A percentile compares a stretch with the other conserved stretches of the same genome.
Evolutionary conservation across 2,888 invertebrate species (phyloP).

Genomic region (Sepiola atlantica): DNA sequence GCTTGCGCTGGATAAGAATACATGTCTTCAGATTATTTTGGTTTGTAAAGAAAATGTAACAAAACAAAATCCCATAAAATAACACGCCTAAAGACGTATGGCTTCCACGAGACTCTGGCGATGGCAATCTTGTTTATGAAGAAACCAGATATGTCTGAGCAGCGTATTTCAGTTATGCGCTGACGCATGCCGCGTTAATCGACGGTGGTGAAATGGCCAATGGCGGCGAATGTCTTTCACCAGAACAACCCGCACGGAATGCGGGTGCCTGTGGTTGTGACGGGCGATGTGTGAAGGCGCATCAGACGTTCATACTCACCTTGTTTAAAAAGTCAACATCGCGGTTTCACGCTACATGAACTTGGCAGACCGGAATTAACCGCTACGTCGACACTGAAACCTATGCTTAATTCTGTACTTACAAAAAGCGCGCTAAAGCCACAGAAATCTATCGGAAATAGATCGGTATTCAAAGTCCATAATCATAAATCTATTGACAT

Average conservation of each 20-base stretch:
- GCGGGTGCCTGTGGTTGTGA: neutral
- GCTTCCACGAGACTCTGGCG: no score
- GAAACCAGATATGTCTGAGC: neutral
- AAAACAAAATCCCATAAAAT: no score
- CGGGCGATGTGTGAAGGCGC: neutral
- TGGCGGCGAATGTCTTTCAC: neutral
- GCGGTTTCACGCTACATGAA: slow-evolving; percentile 32
- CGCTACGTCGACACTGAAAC: neutral
- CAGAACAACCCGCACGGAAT: neutral
- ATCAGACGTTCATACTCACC: neutral
- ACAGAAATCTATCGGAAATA: rapidly evolving
- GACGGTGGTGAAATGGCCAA: neutral
- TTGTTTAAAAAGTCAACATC: neutral
- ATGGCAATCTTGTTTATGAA: neutral
- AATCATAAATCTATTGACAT: no score
- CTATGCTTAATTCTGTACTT: neutral
- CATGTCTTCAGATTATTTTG: no score
- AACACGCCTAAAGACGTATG: no score
- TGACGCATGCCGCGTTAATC: neutral
- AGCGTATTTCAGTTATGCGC: neutral
- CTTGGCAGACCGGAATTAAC: neutral
- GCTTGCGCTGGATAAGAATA: no score
- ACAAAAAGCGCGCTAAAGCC: neutral
- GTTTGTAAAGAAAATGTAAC: no score
- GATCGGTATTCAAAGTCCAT: no score